These are phyloP conservation scores for Zalophus californianus DNA, from an alignment of 2,797 vertebrate species.

Conservation along the genomic window DNA sequence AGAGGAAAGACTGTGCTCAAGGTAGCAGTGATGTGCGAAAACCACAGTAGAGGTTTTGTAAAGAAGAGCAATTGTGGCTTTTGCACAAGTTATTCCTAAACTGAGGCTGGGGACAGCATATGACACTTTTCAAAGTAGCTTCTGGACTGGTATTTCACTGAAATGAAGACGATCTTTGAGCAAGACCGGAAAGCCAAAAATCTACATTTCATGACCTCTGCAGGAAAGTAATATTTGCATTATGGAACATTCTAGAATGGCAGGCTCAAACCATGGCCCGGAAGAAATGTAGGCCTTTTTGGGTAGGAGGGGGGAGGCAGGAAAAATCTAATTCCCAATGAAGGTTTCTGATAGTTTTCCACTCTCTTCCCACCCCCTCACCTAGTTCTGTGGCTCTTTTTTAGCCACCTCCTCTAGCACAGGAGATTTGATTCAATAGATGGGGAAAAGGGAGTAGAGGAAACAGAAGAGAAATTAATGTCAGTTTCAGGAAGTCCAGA, in stretches of 20 bases:
- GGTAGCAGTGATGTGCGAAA: slow-evolving; percentile 78
- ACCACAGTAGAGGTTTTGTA: slow-evolving; percentile 78
- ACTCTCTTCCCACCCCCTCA: slow-evolving; percentile 15
- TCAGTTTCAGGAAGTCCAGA: slow-evolving; percentile 39
- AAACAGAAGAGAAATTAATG: slow-evolving; percentile 45
- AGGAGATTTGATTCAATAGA: not conserved
- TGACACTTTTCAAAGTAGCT: slow-evolving; percentile 74
- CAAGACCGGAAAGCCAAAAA: slow-evolving; percentile 63
- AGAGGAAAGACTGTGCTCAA: slow-evolving; percentile 72
- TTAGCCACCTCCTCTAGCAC: slow-evolving; percentile 1
- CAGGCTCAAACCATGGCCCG: slow-evolving; percentile 56
- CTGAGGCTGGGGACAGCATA: slow-evolving; percentile 55
- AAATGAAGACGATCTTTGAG: slow-evolving; percentile 75
- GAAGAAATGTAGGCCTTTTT: slow-evolving; percentile 72
- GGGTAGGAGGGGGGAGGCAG: slow-evolving; percentile 44
- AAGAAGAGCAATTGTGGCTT: slow-evolving; percentile 75
- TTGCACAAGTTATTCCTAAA: slow-evolving; percentile 84
- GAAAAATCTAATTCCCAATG: slow-evolving; percentile 75
- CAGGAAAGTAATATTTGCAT: slow-evolving; percentile 80
- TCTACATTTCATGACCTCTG: slow-evolving; percentile 64
- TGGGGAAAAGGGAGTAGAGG: slow-evolving; percentile 14
- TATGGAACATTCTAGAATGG: slow-evolving; percentile 81
- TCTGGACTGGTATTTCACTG: slow-evolving; percentile 72
- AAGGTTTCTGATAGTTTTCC: slow-evolving; percentile 67
- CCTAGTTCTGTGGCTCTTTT: slow-evolving; percentile 12